Conservation (phyloP, 2,113 vertebrate species). For the Tor tambroides region DNA sequence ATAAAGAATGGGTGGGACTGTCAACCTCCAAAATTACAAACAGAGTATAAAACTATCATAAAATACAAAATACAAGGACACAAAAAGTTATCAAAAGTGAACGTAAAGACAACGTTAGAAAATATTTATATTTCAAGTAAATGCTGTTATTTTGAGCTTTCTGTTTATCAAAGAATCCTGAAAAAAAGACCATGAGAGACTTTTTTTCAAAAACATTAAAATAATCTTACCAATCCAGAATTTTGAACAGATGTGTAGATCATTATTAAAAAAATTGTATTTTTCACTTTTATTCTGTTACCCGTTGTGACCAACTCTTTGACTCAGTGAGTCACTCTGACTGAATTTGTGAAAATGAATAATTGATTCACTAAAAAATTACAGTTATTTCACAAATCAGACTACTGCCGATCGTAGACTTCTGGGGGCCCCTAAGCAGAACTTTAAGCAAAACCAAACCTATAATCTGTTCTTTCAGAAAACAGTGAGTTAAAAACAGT, state of each 20-base stretch:
- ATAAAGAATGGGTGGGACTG: background rate
- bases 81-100: background rate
- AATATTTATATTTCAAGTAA: background rate
- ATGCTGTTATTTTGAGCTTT: background rate
- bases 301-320: background rate
- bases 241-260: background rate
- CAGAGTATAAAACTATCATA: background rate
- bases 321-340: background rate
- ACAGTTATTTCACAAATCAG: background rate
- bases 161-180: too few relatives aligned
- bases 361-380: background rate
- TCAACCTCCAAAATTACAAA: background rate
- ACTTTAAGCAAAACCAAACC: too few relatives aligned
- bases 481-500: too few relatives aligned
- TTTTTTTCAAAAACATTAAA: background rate
- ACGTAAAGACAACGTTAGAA: background rate
- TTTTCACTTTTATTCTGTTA: background rate
- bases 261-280: background rate
- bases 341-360: background rate
- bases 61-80: too few relatives aligned
- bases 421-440: too few relatives aligned
- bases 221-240: background rate
- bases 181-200: too few relatives aligned
- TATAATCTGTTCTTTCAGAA: too few relatives aligned
- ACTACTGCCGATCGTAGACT: background rate